These are phyloP conservation scores for Ptychochromis oligacanthus DNA, from an alignment of 2,113 vertebrate genomes.

Conservation along the genomic window DNA sequence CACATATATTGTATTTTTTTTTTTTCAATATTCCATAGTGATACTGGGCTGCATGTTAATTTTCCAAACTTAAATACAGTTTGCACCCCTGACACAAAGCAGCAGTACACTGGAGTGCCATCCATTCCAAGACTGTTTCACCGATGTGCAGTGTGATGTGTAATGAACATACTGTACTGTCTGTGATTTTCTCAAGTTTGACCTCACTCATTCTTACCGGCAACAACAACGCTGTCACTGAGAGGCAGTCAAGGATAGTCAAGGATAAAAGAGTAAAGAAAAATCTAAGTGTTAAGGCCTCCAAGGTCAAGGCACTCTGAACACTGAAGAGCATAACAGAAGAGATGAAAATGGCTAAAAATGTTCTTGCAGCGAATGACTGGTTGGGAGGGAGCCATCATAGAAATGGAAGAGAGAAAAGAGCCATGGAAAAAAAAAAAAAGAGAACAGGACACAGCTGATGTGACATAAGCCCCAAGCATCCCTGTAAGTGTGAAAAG, in stretches of 20 bases:
- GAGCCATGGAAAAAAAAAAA: background rate
- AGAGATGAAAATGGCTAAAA: slow-evolving; percentile 1
- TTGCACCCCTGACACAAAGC: background rate
- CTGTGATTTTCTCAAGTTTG: background rate
- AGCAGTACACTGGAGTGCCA: background rate
- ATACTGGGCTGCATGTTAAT: background rate
- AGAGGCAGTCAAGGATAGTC: background rate
- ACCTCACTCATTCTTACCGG: background rate
- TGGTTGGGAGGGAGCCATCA: background rate
- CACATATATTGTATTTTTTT: background rate
- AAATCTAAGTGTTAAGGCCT: background rate
- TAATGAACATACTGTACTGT: background rate
- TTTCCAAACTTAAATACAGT: background rate
- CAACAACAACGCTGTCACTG: background rate
- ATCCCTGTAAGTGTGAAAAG: background rate
- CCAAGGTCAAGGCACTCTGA: background rate
- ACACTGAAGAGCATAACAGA: background rate
- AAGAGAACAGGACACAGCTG: background rate
- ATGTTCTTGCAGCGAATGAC: background rate
- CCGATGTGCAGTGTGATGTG: background rate
- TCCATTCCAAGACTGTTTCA: background rate
- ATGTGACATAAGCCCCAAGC: background rate
- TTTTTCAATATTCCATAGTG: background rate
- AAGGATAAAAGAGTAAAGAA: slow-evolving; percentile 3
- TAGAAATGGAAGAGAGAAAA: background rate